phyloP scores from a whole-genome alignment of 1,140 invertebrate genomes.

The Drosophila rhopaloa region DNA sequence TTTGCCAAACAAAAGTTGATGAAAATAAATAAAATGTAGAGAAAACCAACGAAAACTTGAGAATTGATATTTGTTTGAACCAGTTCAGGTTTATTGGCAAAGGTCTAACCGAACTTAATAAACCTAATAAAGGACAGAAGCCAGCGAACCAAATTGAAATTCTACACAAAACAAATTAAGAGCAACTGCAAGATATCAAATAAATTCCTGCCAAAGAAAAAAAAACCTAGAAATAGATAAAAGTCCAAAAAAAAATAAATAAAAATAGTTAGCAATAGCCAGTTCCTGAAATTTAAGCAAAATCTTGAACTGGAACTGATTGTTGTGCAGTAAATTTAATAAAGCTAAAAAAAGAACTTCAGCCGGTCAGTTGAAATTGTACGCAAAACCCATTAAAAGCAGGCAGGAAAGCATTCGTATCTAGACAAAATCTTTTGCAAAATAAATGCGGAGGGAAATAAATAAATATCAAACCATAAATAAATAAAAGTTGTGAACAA shows the following conservation, averaged over 20 bases:
- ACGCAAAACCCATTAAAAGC: conserved; percentile 35
- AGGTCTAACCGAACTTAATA: conserved; percentile 19
- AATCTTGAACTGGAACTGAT: conserved; percentile 6
- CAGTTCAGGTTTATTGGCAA: neutral
- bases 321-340: conserved; percentile 6
- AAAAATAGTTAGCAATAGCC: neutral
- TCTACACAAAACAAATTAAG: neutral
- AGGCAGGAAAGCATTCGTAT: conserved; percentile 29
- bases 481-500: conserved; percentile 65
- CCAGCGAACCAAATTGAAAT: conserved; percentile 1
- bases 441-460: conserved; percentile 46
- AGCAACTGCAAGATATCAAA: neutral
- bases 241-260: conserved; percentile 25
- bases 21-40: too few species aligned
- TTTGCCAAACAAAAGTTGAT: too few species aligned
- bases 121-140: conserved; percentile 1
- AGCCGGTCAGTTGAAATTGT: neutral
- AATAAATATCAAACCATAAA: conserved; percentile 61
- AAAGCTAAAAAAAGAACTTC: neutral
- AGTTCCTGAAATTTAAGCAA: neutral
- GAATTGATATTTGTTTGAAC: neutral
- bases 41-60: neutral
- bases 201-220: neutral
- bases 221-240: conserved; percentile 7
- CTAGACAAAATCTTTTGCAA: conserved; percentile 36